A percentile compares a stretch with the other conserved stretches of the same genome.
Conservation (phyloP, 2,888 invertebrate species). For the Chrysolina americana region DNA sequence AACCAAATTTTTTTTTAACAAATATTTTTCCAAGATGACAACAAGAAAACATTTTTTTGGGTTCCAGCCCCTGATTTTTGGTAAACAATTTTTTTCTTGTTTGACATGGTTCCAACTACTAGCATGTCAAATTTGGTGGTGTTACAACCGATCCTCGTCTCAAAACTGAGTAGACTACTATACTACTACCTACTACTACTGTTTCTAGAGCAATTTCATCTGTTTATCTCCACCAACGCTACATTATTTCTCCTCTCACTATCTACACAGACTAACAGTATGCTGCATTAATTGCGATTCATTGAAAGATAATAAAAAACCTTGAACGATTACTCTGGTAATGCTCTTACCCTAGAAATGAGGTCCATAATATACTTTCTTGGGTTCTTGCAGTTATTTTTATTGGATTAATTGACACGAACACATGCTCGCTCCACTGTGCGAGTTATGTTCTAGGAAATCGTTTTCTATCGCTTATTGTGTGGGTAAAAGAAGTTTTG, state of each 20-base stretch:
- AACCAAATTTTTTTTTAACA: too few species aligned
- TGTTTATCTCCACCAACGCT: neutral
- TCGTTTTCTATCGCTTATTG: neutral
- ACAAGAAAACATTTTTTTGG: too few species aligned
- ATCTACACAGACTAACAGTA: neutral
- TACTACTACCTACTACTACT: too few species aligned
- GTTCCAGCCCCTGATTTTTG: too few species aligned
- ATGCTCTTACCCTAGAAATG: slow-evolving; percentile 17
- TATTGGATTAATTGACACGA: slow-evolving; percentile 11
- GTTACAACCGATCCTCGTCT: too few species aligned
- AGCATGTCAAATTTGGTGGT: too few species aligned
- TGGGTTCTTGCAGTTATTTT: slow-evolving; percentile 22
- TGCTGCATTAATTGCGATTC: neutral
- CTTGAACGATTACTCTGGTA: slow-evolving; percentile 2
- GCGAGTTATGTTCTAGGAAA: slow-evolving; percentile 5
- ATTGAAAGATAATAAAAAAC: slow-evolving; percentile 14
- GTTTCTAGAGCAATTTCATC: too few species aligned
- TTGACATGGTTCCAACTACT: too few species aligned
- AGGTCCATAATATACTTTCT: slow-evolving; percentile 13
- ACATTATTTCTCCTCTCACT: neutral
- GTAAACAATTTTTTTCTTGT: too few species aligned
- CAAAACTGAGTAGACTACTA: too few species aligned
- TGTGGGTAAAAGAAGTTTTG: neutral
- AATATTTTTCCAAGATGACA: too few species aligned
- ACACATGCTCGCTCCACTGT: neutral